Percentiles rank a stretch among this genome's conserved stretches.
These are phyloP conservation scores for Catagonus wagneri DNA, from an alignment of 2,113 vertebrate genomes.

Conservation along the genomic window DNA sequence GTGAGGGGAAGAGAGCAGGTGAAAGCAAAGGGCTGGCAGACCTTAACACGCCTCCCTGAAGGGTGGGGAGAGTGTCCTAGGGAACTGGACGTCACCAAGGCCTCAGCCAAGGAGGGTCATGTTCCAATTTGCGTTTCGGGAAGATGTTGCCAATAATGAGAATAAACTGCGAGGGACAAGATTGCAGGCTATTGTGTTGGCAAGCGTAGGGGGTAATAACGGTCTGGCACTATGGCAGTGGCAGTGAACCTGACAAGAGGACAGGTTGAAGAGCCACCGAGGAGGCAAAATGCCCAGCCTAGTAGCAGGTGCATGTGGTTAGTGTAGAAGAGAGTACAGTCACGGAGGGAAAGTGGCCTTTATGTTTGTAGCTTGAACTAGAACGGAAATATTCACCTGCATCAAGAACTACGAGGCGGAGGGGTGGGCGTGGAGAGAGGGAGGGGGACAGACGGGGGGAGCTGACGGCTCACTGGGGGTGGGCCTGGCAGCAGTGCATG, in stretches of 20 bases:
- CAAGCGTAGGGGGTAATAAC: neutral
- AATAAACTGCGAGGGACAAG: neutral
- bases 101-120: neutral
- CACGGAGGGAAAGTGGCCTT: neutral
- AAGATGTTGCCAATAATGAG: neutral
- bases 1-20: neutral
- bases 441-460: neutral
- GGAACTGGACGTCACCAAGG: neutral
- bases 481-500: accelerated
- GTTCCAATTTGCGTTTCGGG: neutral
- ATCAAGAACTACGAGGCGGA: neutral
- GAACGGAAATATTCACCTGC: neutral
- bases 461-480: neutral
- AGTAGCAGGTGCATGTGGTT: neutral
- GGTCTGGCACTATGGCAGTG: neutral
- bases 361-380: neutral
- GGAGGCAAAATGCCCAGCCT: neutral
- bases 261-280: neutral
- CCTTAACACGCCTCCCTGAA: neutral
- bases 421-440: too few relatives aligned
- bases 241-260: neutral
- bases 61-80: neutral
- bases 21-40: neutral
- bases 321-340: neutral
- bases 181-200: neutral